Evolutionary conservation across 2,113 vertebrate genomes (phyloP).

Genomic region (Prolemur simus): DNA sequence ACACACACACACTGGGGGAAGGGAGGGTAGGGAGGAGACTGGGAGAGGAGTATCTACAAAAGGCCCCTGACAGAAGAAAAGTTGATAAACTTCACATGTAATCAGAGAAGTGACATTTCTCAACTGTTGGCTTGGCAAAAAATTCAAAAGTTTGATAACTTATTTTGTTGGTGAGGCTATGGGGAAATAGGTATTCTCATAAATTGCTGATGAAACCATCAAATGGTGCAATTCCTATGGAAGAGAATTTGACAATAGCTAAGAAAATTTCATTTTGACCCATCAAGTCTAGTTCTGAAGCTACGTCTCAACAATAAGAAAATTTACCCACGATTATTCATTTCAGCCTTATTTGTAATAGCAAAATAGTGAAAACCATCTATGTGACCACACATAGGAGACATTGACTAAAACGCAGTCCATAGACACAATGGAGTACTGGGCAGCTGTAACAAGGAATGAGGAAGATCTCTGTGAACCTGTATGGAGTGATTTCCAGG

Average conservation of each 20-base stretch:
- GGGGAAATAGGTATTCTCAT: neutral
- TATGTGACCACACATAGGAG: neutral
- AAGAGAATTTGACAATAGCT: neutral
- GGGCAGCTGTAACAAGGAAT: neutral
- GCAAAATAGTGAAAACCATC: neutral
- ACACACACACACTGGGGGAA: neutral
- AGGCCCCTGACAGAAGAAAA: neutral
- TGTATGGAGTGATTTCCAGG: neutral
- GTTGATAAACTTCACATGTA: neutral
- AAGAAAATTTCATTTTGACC: neutral
- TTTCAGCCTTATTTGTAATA: neutral
- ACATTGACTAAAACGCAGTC: neutral
- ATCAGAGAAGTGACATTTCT: neutral
- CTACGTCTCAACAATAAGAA: neutral
- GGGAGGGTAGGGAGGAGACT: neutral
- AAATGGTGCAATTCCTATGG: neutral
- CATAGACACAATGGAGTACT: rapidly evolving
- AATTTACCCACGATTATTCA: neutral
- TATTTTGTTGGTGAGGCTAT: neutral
- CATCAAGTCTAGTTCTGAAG: neutral
- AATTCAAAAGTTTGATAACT: neutral
- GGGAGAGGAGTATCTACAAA: neutral
- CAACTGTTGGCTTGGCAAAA: neutral
- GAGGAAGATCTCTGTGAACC: neutral
- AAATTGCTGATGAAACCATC: neutral